Evolutionary conservation across 2,113 vertebrate species (phyloP).

Genomic region (Caretta caretta): DNA sequence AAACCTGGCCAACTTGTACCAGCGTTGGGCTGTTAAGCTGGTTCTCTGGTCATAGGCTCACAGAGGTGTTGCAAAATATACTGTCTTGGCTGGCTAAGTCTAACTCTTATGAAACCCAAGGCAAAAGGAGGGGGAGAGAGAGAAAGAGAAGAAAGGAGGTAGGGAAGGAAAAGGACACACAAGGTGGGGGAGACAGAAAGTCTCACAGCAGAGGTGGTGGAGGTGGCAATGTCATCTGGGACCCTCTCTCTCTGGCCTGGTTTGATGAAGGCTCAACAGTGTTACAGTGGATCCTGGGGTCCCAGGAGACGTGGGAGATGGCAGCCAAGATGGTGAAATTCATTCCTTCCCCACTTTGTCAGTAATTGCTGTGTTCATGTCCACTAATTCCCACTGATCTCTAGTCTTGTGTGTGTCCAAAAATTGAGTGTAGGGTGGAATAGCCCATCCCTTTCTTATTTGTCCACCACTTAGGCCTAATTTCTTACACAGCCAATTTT

Average conservation of each 20-base stretch:
- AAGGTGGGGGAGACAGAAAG: background rate
- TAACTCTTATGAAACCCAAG: background rate
- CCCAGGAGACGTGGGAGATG: background rate
- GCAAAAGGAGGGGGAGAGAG: background rate
- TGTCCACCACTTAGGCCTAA: background rate
- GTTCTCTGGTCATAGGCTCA: background rate
- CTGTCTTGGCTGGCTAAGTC: background rate
- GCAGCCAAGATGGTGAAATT: background rate
- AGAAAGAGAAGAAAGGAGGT: background rate
- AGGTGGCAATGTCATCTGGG: background rate
- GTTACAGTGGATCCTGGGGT: background rate
- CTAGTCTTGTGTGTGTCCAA: background rate
- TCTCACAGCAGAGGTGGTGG: too few relatives aligned
- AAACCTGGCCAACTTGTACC: background rate
- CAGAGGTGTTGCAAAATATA: background rate
- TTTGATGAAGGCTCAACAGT: background rate
- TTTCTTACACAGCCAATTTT: background rate
- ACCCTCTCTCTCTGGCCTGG: background rate
- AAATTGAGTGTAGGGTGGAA: background rate
- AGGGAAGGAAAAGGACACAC: background rate
- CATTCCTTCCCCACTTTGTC: background rate
- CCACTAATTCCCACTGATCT: too few relatives aligned
- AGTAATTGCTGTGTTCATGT: too few relatives aligned
- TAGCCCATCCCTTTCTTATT: background rate
- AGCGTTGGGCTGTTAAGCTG: background rate